phyloP scores from a whole-genome alignment of 2,888 invertebrate species.

The Thera obeliscata region DNA sequence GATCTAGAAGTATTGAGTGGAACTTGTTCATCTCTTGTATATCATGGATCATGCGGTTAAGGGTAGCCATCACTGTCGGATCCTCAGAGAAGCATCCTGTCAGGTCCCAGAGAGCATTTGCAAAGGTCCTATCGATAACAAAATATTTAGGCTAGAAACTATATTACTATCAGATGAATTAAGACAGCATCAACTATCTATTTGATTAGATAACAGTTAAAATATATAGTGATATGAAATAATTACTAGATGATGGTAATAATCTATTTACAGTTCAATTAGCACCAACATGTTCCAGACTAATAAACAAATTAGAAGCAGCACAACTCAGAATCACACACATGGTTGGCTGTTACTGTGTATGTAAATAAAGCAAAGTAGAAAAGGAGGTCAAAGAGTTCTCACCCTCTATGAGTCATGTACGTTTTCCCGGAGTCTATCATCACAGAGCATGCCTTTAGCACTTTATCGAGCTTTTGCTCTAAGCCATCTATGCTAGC shows the following conservation, averaged over 20 bases:
- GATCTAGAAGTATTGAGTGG: conserved; percentile 95
- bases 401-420: conserved; percentile 95
- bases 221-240: neutral
- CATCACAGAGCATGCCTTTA: conserved; percentile 95
- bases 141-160: neutral
- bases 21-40: conserved; percentile 97
- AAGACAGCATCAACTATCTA: no score
- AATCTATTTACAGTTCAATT: neutral
- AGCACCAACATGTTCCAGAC: neutral
- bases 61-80: conserved; percentile 90
- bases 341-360: conserved; percentile 2
- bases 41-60: conserved; percentile 86
- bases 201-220: no score
- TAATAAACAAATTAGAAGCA: conserved; percentile 1
- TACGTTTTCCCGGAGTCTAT: conserved; percentile 96
- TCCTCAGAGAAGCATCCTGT: conserved; percentile 95
- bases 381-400: conserved; percentile 49
- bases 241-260: neutral
- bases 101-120: conserved; percentile 95
- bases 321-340: conserved; percentile 12
- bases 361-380: conserved; percentile 41
- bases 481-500: conserved; percentile 94
- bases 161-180: neutral
- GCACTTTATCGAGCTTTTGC: conserved; percentile 94
- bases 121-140: conserved; percentile 85